Conservation (phyloP, 2,797 vertebrate genomes). For the Siniperca undulata region DNA sequence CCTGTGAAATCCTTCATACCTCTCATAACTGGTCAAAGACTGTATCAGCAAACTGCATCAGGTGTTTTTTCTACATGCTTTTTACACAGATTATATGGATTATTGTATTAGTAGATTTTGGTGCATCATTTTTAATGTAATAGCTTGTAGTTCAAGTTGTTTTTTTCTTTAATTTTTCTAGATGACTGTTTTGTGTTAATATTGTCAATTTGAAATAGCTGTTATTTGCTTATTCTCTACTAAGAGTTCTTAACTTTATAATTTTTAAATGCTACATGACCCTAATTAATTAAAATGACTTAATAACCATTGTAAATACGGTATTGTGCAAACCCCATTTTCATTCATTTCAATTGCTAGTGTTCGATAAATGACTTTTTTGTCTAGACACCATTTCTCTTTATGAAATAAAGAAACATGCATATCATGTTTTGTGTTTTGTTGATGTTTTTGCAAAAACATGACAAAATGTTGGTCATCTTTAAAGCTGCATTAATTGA, state of each 20-base stretch:
- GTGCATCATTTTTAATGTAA: constrained; percentile 98
- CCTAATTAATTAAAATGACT: constrained; percentile 94
- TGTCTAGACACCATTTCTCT: constrained; percentile 99
- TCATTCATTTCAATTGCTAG: constrained; percentile 99
- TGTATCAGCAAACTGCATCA: constrained; percentile 99
- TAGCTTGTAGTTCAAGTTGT: constrained; percentile 91
- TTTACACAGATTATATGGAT: constrained; percentile 99
- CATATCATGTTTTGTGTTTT: constrained; percentile 80
- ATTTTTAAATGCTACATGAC: constrained; percentile 92
- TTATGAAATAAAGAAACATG: constrained; percentile 99
- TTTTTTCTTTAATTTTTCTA: constrained; percentile 90
- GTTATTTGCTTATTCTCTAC: constrained; percentile 98
- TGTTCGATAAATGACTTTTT: constrained; percentile 96
- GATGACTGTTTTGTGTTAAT: constrained; percentile 99
- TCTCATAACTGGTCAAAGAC: constrained; percentile 99
- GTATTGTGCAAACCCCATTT: constrained; percentile 95
- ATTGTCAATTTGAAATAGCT: constrained; percentile 97
- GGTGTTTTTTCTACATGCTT: constrained; percentile 99
- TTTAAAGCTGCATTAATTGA: background rate
- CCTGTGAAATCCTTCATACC: constrained; percentile 99
- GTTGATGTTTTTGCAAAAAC: constrained; percentile 16
- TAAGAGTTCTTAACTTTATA: constrained; percentile 96
- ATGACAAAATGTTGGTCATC: background rate
- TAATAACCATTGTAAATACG: constrained; percentile 99
- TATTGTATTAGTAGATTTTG: constrained; percentile 98